Evolutionary conservation across 2,888 invertebrate genomes (phyloP), one percentile per base, ranked within the genome.

Genomic region (Oscheius sp.): DNA sequence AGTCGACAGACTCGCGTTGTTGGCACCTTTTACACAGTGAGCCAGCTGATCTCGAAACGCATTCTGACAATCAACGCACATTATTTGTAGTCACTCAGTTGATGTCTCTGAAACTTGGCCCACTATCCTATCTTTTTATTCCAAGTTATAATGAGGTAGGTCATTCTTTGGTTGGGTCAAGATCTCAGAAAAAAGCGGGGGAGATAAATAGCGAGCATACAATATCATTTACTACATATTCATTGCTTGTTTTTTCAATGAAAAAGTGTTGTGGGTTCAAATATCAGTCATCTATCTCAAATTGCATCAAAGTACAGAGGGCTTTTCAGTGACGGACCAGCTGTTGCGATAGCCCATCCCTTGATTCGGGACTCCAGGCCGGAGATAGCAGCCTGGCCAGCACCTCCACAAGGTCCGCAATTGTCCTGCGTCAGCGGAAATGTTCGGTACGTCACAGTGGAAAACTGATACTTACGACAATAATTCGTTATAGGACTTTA

Each of bases 331-430:
- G 64, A 64, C 6, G 22, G 26, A 5, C 33, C 62, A 49, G 30
- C 30, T 1, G 45, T 74, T n/a, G 74, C 49, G 14, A 67, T 77
- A 26, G 73, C 73, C 28, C 47, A 67, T 33, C 77, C 74, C 12
- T 61, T 73, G n/a, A 65, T 74, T 36, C 56, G 74, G 32, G 77
- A 78, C 65, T 82, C 83, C 1, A 80, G 82, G 51, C 84, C 84
- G 49, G 80, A 82, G 68, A 84, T 84, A 24, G 80, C 78, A 28
- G 78, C 84, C 5, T 84, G 84, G 84, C 84, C 84, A 20, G 83
- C 82, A 6, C 84, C 84, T 20, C 78, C 84, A 20, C 17, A 59
- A 12, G 44, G 70, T n/a, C 76, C 68, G 20, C 70, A 71, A 38
- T 65, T 74, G 22, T 59, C 56, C 41, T 56, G 68, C 28, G 64